Evolutionary conservation across 2,888 invertebrate species (phyloP), one percentile per base, ranked within the genome.

Genomic region (Cybosia mesomella): DNA sequence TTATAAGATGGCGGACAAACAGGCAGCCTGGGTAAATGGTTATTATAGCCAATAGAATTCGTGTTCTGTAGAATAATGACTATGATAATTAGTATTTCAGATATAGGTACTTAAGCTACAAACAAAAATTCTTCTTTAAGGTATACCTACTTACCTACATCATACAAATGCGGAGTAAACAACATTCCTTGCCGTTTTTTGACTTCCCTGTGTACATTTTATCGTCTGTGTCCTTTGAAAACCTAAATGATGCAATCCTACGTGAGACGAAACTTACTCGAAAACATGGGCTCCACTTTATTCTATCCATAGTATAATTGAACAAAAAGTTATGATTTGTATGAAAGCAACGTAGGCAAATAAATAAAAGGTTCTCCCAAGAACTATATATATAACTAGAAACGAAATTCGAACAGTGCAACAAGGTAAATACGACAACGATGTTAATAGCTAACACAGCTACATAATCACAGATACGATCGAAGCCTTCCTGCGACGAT

Each of bases 151-250:
- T 13, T 36, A 15, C 39, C 39, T 39, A 67, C 34, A 39, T 55
- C 24, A 55, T 57, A 22, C 10, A 74, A 72, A 72, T 76, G 77
- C 36, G 18, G 70, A 73, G 73, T 85, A 89, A 90, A 91, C 89
- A 88, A 86, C 89, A 92, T 91, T 91, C 91, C 89, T 71, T 81
- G 76, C 85, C 84, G 87, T 85, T 88, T 90, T 91, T 91, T 90
- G 88, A 88, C 89, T 87, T 85, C 83, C 69, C 81, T 10, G 58
- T 66, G 70, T 82, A 49, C 43, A 18, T 43, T 81, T 87, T 87
- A 85, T 78, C 81, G 78, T 78, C 76, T 74, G 76, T 81, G 82
- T 85, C 81, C 84, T 87, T 85, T 83, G 74, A 83, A 72, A 74
- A 54, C 43, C 10, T 58, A 60, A 77, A 82, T 90, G 89, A 91